Conservation (phyloP, 2,888 invertebrate species). For the Hemistola chrysoprasaria region DNA sequence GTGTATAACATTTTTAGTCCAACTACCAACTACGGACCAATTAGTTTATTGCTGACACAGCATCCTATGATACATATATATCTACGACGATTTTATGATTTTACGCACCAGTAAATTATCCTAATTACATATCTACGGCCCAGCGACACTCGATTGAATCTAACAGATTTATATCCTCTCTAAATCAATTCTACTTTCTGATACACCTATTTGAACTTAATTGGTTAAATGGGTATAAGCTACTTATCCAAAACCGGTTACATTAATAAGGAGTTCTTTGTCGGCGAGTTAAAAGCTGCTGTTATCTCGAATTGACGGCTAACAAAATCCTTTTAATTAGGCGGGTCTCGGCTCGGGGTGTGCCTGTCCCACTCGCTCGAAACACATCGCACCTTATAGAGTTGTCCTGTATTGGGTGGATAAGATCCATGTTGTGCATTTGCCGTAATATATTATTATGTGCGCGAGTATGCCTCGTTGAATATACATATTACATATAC, state of each 20-base stretch:
- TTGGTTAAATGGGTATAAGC: slow-evolving; percentile 20
- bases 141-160: slow-evolving; percentile 24
- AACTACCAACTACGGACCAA: no score
- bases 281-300: slow-evolving; percentile 62
- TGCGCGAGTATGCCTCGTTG: no score
- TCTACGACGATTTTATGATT: slow-evolving; percentile 9
- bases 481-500: no score
- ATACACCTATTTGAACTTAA: no score
- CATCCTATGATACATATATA: slow-evolving; percentile 8
- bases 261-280: slow-evolving; percentile 8
- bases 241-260: slow-evolving; percentile 6
- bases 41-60: neutral
- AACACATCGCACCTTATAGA: slow-evolving; percentile 38
- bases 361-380: slow-evolving; percentile 51
- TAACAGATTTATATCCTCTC: slow-evolving; percentile 20
- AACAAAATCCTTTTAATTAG: slow-evolving; percentile 82
- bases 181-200: slow-evolving; percentile 20
- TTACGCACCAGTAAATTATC: slow-evolving; percentile 16
- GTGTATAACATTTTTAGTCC: no score
- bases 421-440: slow-evolving; percentile 26
- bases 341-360: slow-evolving; percentile 38
- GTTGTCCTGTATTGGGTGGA: slow-evolving; percentile 32
- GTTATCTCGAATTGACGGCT: slow-evolving; percentile 77
- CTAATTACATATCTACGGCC: slow-evolving; percentile 29
- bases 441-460: no score